Percentiles rank a stretch among this genome's conserved stretches.
phyloP scores from a whole-genome alignment of 2,113 vertebrate species.

The Urocynchramus pylzowi region DNA sequence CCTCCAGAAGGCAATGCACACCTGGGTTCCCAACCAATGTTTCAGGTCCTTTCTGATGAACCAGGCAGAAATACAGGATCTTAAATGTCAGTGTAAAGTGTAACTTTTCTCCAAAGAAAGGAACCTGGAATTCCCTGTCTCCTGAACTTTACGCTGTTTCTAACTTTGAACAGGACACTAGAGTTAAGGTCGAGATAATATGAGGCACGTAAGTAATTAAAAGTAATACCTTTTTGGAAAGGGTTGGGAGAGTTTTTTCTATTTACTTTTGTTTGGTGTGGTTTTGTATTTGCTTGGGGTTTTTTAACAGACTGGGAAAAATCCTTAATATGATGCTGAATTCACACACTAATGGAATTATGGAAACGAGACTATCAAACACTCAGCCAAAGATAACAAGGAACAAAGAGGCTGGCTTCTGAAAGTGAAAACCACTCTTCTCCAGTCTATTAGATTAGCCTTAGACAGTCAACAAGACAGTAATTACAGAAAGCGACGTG shows the following conservation, averaged over 20 bases:
- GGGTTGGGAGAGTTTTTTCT: background rate
- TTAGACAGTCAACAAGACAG: conserved; percentile 11
- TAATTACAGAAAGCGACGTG: background rate
- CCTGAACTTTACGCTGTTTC: background rate
- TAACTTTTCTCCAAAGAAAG: background rate
- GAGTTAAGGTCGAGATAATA: background rate
- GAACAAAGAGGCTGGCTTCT: conserved; percentile 1
- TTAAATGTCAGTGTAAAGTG: background rate
- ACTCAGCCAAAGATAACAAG: conserved; percentile 33
- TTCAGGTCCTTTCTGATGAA: background rate
- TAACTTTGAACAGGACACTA: background rate
- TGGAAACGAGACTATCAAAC: background rate
- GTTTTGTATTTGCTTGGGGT: background rate
- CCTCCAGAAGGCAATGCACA: background rate
- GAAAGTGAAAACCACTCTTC: conserved; percentile 10
- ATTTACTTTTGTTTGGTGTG: background rate
- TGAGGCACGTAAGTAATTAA: background rate
- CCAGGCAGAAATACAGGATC: background rate
- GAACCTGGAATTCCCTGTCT: background rate
- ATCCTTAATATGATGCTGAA: background rate
- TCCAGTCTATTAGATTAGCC: conserved; percentile 6
- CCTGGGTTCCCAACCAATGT: background rate
- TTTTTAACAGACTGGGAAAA: background rate
- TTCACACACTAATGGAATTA: conserved; percentile 15
- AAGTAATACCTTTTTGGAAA: background rate